Conservation (phyloP, 2,113 vertebrate genomes). For the Microcebus lehilahytsara region DNA sequence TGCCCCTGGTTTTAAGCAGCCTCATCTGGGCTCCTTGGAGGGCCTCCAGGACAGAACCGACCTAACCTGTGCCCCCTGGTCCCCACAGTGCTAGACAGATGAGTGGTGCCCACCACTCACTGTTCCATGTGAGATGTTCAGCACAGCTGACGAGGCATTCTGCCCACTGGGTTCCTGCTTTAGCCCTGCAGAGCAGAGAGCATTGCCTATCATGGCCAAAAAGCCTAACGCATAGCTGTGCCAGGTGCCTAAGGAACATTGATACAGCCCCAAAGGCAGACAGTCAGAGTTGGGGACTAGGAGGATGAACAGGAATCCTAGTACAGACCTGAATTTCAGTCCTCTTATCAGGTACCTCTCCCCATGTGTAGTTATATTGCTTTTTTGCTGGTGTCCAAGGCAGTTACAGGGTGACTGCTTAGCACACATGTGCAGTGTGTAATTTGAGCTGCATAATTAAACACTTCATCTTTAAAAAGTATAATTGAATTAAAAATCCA, state of each 20-base stretch:
- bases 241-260: neutral
- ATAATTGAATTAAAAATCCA: conserved; percentile 3
- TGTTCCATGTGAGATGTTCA: neutral
- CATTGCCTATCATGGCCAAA: neutral
- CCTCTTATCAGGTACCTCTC: neutral
- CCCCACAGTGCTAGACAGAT: neutral
- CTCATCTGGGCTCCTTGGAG: neutral
- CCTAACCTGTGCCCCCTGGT: neutral
- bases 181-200: neutral
- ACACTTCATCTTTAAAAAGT: neutral
- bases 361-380: neutral
- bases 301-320: neutral
- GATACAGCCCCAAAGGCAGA: neutral
- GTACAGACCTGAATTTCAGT: neutral
- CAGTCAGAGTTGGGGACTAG: neutral
- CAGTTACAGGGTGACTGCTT: neutral
- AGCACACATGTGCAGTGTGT: neutral
- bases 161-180: neutral
- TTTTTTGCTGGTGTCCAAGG: neutral
- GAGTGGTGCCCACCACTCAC: neutral
- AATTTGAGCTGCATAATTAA: neutral
- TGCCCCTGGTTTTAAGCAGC: neutral
- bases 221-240: neutral
- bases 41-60: neutral
- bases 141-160: neutral